Conservation (phyloP, 1,140 invertebrate species). For the Sitophilus oryzae region DNA sequence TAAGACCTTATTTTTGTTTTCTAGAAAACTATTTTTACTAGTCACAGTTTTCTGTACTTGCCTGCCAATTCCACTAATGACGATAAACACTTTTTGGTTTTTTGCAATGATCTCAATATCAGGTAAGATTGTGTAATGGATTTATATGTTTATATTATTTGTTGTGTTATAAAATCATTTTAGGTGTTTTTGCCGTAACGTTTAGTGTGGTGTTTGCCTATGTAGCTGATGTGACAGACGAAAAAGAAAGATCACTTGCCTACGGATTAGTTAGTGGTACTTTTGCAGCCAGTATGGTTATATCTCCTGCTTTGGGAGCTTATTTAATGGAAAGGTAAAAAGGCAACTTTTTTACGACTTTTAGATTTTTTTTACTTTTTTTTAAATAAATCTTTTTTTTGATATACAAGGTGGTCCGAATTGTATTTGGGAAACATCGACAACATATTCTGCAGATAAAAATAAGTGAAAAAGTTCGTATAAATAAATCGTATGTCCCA, state of each 20-base stretch:
- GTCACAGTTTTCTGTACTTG: conserved; percentile 99
- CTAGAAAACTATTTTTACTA: conserved; percentile 87
- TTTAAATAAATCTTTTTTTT: too few relatives aligned
- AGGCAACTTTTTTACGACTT: too few relatives aligned
- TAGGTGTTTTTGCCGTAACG: conserved; percentile 95
- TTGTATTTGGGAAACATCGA: too few relatives aligned
- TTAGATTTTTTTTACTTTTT: too few relatives aligned
- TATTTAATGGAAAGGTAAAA: conserved; percentile 82
- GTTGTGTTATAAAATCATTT: neutral
- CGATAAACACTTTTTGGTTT: conserved; percentile 99
- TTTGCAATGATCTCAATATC: conserved; percentile 99
- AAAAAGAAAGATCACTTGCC: conserved; percentile 89
- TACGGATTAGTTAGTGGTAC: conserved; percentile 95
- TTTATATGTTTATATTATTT: neutral
- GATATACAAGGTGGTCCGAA: too few relatives aligned
- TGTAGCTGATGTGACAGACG: conserved; percentile 98
- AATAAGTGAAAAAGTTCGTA: too few relatives aligned
- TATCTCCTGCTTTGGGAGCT: conserved; percentile 93
- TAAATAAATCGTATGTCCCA: too few relatives aligned
- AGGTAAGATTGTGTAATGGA: conserved; percentile 11
- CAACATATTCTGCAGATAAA: too few relatives aligned
- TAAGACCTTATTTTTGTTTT: conserved; percentile 11
- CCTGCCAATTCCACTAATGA: conserved; percentile 97
- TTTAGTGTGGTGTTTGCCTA: conserved; percentile 99
- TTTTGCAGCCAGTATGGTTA: conserved; percentile 96